Percentiles rank a stretch among this genome's conserved stretches.
These are phyloP conservation scores for Melipona quadrifasciata DNA, from an alignment of 1,140 invertebrate genomes.

Conservation along the genomic window DNA sequence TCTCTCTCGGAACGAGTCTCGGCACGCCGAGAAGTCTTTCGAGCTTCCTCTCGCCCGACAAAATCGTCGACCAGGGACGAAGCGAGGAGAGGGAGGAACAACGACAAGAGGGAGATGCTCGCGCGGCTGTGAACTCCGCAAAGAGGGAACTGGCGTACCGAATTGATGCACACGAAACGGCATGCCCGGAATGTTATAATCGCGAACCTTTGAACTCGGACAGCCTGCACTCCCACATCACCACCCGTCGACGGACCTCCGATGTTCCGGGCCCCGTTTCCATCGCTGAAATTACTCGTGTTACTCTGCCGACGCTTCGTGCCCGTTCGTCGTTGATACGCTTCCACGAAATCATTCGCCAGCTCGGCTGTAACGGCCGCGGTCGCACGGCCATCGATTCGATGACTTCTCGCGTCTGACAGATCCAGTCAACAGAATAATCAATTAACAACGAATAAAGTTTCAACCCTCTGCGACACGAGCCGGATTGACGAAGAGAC, in stretches of 20 bases:
- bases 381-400: not conserved
- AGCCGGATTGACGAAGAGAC: too few relatives aligned
- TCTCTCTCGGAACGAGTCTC: not conserved
- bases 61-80: slow-evolving; percentile 60
- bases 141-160: slow-evolving; percentile 81
- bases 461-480: too few relatives aligned
- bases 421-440: too few relatives aligned
- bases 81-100: slow-evolving; percentile 33
- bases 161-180: slow-evolving; percentile 82
- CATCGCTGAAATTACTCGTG: slow-evolving; percentile 74
- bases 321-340: slow-evolving; percentile 62
- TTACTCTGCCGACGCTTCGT: slow-evolving; percentile 58
- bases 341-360: slow-evolving; percentile 62
- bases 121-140: slow-evolving; percentile 70
- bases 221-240: slow-evolving; percentile 79
- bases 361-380: slow-evolving; percentile 52
- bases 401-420: too few relatives aligned
- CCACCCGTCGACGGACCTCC: slow-evolving; percentile 58
- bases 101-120: slow-evolving; percentile 37
- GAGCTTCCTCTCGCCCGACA: slow-evolving; percentile 66
- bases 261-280: slow-evolving; percentile 64
- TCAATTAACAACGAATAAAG: too few relatives aligned
- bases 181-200: slow-evolving; percentile 82
- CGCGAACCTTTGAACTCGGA: slow-evolving; percentile 81
- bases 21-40: slow-evolving; percentile 36